Conservation (phyloP, 2,888 invertebrate species). For the Antheraea assamensis region DNA sequence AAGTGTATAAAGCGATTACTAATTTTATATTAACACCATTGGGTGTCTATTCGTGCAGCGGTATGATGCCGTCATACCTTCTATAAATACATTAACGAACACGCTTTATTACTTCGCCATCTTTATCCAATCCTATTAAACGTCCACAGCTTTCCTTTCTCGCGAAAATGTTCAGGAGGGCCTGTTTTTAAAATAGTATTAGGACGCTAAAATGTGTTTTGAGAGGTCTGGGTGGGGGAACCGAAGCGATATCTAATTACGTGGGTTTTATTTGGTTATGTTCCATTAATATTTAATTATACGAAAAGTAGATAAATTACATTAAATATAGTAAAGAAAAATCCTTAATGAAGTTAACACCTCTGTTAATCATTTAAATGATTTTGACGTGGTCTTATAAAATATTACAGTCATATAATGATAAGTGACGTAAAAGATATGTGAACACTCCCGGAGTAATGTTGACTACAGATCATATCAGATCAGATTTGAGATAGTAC, state of each 20-base stretch:
- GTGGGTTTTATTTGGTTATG: neutral
- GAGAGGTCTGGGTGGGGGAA: neutral
- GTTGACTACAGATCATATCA: no score
- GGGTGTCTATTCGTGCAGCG: constrained; percentile 61
- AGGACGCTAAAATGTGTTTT: constrained; percentile 57
- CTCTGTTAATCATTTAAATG: neutral
- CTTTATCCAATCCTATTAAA: constrained; percentile 80
- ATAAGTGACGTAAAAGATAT: neutral
- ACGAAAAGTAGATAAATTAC: neutral
- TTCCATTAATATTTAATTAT: neutral
- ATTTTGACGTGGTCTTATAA: neutral
- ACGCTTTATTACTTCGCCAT: constrained; percentile 79
- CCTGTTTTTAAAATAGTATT: constrained; percentile 73
- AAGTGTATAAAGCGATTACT: neutral
- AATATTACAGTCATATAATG: neutral
- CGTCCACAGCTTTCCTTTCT: constrained; percentile 64
- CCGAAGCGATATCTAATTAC: neutral
- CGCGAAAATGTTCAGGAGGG: constrained; percentile 24
- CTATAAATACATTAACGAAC: constrained; percentile 79
- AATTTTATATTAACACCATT: constrained; percentile 27
- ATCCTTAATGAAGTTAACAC: neutral
- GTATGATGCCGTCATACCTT: constrained; percentile 61
- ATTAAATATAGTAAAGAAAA: neutral
- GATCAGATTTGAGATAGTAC: no score
- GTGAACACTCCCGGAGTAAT: neutral